Evolutionary conservation across 2,888 invertebrate genomes (phyloP), one percentile per base, ranked within the genome.

Genomic region (Lacanobia oleracea): DNA sequence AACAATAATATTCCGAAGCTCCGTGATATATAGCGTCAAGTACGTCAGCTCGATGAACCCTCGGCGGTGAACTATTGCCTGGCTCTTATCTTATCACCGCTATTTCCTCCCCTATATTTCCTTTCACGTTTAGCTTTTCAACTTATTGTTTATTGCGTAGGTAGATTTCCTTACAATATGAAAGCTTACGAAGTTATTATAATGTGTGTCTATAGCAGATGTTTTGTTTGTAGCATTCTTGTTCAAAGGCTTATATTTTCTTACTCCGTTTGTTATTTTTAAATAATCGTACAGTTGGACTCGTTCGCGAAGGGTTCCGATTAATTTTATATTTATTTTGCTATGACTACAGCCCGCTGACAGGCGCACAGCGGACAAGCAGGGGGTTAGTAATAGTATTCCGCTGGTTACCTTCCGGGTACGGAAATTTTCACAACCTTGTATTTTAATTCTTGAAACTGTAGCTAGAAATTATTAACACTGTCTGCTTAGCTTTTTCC

Each of bases 21-120:
- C 23, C n/a, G 61, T 70, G 63, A 63, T 70, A 59, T 76, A 71
- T 71, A 56, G 66, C 60, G 50, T 51, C 54, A 71, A 60, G 63
- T 43, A 10, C 37, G 77, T 23, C 53, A 48, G 71, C 69, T 62
- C 69, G 75, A 63, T 68, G 65, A 80, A 59, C 68, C 53, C 66
- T 71, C 27, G 61, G 60, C 57, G 71, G 66, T 67, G 72, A 81
- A 67, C 56, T 68, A 81, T 81, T 66, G 74, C 60, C 50, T 75
- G 54, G 59, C 40, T 62, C 74, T 84, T 74, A 81, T 72, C 72
- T 67, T 72, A 77, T 82, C 78, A 70, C 57, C 8, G 53, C 61
- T 75, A 67, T 84, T 84, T 81, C 81, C 72, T 67, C 69, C 57
- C 64, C 27, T 23, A 33, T 68, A 64, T 77, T 67, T 75, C 65